These are phyloP conservation scores for Nebria brevicollis DNA, from an alignment of 2,888 invertebrate genomes.

Conservation along the genomic window DNA sequence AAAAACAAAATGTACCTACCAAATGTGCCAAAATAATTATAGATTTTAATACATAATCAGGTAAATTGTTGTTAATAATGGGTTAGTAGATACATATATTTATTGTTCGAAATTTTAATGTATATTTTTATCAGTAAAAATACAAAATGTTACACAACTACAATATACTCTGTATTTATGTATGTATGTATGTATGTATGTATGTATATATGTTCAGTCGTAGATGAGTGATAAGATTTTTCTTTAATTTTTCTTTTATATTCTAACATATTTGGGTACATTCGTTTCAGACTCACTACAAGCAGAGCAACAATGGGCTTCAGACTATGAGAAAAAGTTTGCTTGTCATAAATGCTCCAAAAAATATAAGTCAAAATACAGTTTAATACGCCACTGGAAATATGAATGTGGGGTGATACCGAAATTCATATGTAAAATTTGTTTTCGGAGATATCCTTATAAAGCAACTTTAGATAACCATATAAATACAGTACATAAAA, in stretches of 20 bases:
- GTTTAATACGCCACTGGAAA: constrained; percentile 51
- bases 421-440: constrained; percentile 50
- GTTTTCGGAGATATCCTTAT: constrained; percentile 35
- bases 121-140: background rate
- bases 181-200: background rate
- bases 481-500: constrained; percentile 21
- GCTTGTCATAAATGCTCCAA: constrained; percentile 46
- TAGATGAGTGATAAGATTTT: background rate
- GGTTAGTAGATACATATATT: background rate
- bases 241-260: background rate
- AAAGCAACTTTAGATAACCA: constrained; percentile 30
- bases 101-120: background rate
- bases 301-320: constrained; percentile 16
- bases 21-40: background rate
- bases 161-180: background rate
- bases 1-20: background rate
- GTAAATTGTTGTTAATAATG: background rate
- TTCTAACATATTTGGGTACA: constrained; percentile 17
- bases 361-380: constrained; percentile 47
- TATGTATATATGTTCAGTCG: background rate
- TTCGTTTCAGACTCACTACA: constrained; percentile 28
- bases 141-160: background rate
- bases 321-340: constrained; percentile 25
- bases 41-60: background rate
- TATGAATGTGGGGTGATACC: constrained; percentile 53